Percentiles rank a stretch among this genome's conserved stretches.
Conservation (phyloP, 2,113 vertebrate genomes). For the Rhabdornis inornatus region DNA sequence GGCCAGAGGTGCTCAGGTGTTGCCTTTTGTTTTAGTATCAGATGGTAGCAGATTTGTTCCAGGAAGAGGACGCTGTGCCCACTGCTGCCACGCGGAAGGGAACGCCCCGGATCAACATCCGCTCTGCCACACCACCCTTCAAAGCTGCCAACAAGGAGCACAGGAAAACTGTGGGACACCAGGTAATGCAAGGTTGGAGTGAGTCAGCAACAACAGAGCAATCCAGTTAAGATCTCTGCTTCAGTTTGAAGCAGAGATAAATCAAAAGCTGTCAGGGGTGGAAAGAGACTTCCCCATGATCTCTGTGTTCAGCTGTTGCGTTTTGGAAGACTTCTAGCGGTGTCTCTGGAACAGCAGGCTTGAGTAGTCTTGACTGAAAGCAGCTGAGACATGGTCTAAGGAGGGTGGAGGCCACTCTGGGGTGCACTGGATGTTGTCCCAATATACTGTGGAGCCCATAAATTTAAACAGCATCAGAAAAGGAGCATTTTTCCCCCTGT, state of each 20-base stretch:
- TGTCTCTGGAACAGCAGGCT: background rate
- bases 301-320: rapidly evolving
- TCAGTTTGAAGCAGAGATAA: background rate
- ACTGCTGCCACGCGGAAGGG: slow-evolving; percentile 2
- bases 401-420: background rate
- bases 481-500: rapidly evolving
- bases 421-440: background rate
- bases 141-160: slow-evolving; percentile 89
- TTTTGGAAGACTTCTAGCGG: background rate
- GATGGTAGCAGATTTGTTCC: slow-evolving; percentile 88
- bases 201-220: rapidly evolving
- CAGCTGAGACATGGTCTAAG: background rate
- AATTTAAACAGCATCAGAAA: background rate
- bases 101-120: slow-evolving; percentile 74
- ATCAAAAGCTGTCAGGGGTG: background rate
- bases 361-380: background rate
- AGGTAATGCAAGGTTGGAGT: slow-evolving; percentile 70
- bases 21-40: slow-evolving; percentile 75
- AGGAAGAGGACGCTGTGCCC: slow-evolving; percentile 68
- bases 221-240: background rate
- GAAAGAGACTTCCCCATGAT: background rate
- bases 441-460: rapidly evolving
- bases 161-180: slow-evolving; percentile 89
- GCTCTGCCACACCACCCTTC: slow-evolving; percentile 73
- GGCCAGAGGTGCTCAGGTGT: background rate